Base-by-base conservation (phyloP, 2,797 vertebrate species). In the Acomys russatus region DNA sequence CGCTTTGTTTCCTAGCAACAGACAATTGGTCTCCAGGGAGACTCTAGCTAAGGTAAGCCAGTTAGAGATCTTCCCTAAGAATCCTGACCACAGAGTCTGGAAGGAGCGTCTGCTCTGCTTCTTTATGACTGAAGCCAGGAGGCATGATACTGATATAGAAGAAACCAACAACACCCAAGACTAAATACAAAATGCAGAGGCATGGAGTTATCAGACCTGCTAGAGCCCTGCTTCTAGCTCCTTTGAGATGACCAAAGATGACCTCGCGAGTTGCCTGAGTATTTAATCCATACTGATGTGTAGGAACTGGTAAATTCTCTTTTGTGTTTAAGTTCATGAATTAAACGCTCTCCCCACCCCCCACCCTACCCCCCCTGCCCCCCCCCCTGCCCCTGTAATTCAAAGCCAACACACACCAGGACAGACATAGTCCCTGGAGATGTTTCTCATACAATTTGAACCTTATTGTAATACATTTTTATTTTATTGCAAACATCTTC, bases 1-100 rank as follows among this genome's bases (percentile, higher is more conserved):
- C 51, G 80, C 6, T 61, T 28, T 28, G 68, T 82, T 91, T 89
- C 56, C 73, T 82, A 76, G 76, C 49, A 74, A 73, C 7, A 10
- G 73, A 56, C 56, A 73, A 51, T 70, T 87, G 54, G 54, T 90
- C 61, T 94, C 18, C 70, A 91, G 54, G 74, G 78, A 92, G 22
- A 79, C 71, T 38, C 28, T 85, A 88, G 73, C 33, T 70, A 88
- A 89, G 54, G 71, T 33, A 22, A 38, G 71, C 87, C 35, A 73
- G 25, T 91, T 51, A 14, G 85, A 61, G 74, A 68, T 85, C 73
- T 86, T 82, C 49, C 84, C 38, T 51, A 44, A 85, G 79, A 83
- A 9, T 35, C 30, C 20, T 68, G 77, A 82, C 68, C 66, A 22
- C 35, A 90, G 85, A 77, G 59, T 25, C 28, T 6, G 63, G 59